Conservation (phyloP, 2,888 invertebrate species). For the Ormyrus nitidulus region DNA sequence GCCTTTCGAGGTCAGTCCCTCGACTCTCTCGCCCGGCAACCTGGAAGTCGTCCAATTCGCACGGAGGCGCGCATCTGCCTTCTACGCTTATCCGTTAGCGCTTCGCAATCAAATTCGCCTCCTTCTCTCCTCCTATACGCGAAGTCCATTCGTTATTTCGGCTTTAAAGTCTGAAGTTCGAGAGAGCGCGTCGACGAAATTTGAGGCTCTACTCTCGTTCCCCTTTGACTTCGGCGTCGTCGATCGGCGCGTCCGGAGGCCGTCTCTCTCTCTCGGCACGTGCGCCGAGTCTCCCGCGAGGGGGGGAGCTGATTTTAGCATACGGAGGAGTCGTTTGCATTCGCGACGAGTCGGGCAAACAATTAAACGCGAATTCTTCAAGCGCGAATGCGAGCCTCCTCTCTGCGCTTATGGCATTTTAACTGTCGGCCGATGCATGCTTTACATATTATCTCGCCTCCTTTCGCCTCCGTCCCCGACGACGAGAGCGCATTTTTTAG, state of each 20-base stretch:
- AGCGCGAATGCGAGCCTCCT: conserved; percentile 11
- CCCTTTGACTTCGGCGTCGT: conserved; percentile 25
- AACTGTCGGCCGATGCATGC: conserved; percentile 9
- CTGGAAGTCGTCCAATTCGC: background rate
- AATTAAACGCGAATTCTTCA: conserved; percentile 47
- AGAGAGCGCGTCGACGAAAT: conserved; percentile 28
- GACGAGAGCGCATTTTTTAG: background rate
- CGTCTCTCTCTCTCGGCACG: background rate
- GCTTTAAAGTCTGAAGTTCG: conserved; percentile 10
- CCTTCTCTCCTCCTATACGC: background rate
- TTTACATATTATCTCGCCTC: background rate
- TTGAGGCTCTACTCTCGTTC: conserved; percentile 17
- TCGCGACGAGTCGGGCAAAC: conserved; percentile 17
- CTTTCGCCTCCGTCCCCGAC: conserved; percentile 1
- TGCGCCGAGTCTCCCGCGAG: background rate
- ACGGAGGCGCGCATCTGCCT: background rate
- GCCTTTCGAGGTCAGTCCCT: background rate
- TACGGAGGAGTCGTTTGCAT: conserved; percentile 27
- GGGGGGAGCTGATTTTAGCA: conserved; percentile 18
- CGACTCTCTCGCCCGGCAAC: background rate
- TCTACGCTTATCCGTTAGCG: conserved; percentile 10
- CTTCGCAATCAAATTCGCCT: conserved; percentile 18
- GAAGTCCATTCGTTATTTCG: conserved; percentile 39
- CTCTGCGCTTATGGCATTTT: conserved; percentile 44
- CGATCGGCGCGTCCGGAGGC: conserved; percentile 1